Evolutionary conservation across 2,113 vertebrate genomes (phyloP).

Genomic region (Mellivora capensis): DNA sequence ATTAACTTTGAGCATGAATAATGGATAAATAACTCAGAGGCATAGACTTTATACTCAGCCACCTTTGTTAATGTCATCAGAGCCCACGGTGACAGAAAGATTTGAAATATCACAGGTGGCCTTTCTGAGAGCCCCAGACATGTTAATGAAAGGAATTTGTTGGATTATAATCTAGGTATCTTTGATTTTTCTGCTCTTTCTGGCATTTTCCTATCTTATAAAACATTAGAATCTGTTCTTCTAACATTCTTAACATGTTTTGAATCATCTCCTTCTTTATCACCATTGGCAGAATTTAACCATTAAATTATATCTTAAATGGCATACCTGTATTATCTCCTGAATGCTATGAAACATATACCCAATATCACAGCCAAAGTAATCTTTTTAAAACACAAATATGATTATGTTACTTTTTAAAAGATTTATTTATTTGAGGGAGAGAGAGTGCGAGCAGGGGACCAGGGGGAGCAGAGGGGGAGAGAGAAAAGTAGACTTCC

Average conservation of each 20-base stretch:
- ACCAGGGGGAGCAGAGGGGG: neutral
- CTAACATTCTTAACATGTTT: neutral
- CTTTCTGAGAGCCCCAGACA: neutral
- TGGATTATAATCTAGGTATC: neutral
- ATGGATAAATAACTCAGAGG: conserved; percentile 67
- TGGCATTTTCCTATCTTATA: neutral
- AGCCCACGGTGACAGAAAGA: neutral
- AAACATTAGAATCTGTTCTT: neutral
- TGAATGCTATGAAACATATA: neutral
- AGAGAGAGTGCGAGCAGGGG: neutral
- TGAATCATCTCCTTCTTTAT: neutral
- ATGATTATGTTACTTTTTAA: neutral
- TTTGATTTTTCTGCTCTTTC: neutral
- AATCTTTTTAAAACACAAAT: neutral
- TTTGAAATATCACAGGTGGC: neutral
- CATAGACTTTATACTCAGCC: neutral
- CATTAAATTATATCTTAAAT: neutral
- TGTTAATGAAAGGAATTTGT: neutral
- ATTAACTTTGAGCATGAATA: conserved; percentile 55
- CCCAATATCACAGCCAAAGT: neutral
- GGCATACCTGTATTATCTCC: neutral
- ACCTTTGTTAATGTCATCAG: neutral
- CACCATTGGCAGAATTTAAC: neutral
- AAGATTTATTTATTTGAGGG: neutral
- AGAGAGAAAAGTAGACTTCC: neutral